Percentiles rank a stretch among this genome's conserved stretches.
These are phyloP conservation scores for Suricata suricatta DNA, from an alignment of 2,113 vertebrate genomes.

Conservation along the genomic window DNA sequence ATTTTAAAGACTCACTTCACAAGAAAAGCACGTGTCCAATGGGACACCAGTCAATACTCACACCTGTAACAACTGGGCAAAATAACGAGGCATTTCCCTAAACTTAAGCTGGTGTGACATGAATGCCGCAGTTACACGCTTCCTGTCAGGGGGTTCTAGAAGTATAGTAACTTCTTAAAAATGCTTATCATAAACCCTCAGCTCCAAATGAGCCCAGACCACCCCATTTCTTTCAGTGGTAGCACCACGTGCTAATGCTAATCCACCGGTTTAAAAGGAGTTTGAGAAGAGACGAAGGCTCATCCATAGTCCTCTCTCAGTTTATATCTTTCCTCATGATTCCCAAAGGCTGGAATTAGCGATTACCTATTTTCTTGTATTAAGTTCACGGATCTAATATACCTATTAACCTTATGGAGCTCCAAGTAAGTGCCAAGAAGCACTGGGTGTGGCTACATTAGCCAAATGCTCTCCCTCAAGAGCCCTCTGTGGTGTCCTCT, in stretches of 20 bases:
- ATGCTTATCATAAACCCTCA: background rate
- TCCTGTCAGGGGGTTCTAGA: background rate
- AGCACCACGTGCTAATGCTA: background rate
- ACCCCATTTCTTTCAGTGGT: background rate
- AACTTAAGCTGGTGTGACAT: background rate
- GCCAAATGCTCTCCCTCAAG: background rate
- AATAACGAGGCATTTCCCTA: background rate
- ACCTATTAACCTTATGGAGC: conserved; percentile 22
- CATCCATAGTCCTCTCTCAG: background rate
- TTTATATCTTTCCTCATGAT: background rate
- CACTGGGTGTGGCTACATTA: background rate
- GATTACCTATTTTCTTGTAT: background rate
- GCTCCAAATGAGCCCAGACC: background rate
- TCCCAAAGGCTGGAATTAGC: background rate
- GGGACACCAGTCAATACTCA: background rate
- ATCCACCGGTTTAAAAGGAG: background rate
- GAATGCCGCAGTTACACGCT: background rate
- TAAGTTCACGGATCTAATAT: background rate
- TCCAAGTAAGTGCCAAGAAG: background rate
- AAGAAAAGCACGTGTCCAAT: background rate
- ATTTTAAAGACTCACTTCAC: background rate
- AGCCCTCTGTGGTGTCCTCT: background rate
- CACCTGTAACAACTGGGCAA: background rate
- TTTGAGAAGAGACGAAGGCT: background rate
- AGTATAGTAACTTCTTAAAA: background rate